Evolutionary conservation across 2,113 vertebrate species (phyloP).

Genomic region (Nothoprocta perdicaria): DNA sequence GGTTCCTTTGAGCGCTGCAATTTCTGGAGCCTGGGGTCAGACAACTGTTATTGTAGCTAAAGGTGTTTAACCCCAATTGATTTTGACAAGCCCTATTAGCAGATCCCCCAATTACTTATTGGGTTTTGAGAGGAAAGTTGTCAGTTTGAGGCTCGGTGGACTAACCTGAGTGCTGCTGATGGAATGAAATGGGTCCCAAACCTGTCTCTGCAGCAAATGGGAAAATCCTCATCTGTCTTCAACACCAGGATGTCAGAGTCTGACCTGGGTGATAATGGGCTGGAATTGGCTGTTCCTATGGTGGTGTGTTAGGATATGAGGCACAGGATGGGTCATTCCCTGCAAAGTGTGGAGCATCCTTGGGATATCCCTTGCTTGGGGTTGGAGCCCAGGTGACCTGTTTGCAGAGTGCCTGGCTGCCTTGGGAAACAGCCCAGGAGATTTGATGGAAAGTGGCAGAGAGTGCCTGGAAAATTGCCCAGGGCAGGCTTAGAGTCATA

Average conservation of each 20-base stretch:
- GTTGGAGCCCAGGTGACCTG: background rate
- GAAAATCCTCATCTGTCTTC: background rate
- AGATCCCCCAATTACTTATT: slow-evolving; percentile 53
- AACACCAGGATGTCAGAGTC: background rate
- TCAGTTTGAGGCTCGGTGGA: slow-evolving; percentile 14
- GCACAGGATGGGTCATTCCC: background rate
- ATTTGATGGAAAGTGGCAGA: background rate
- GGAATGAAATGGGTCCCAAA: background rate
- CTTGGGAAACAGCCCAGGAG: fast-evolving
- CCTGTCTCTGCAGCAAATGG: background rate
- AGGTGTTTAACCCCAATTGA: slow-evolving; percentile 66
- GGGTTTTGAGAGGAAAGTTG: slow-evolving; percentile 10
- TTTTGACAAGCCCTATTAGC: slow-evolving; percentile 67
- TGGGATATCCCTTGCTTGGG: background rate
- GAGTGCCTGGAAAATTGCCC: background rate
- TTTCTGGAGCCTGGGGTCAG: slow-evolving; percentile 52
- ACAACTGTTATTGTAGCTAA: slow-evolving; percentile 64
- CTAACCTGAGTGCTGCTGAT: slow-evolving; percentile 9
- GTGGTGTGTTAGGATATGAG: background rate
- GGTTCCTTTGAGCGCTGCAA: slow-evolving; percentile 31
- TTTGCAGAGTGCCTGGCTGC: background rate
- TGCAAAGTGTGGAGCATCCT: background rate
- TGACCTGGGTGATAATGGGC: fast-evolving
- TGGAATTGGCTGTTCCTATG: background rate
- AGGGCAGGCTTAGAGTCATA: background rate